phyloP scores from a whole-genome alignment of 2,888 invertebrate species.

The Rhamnusium bicolor region DNA sequence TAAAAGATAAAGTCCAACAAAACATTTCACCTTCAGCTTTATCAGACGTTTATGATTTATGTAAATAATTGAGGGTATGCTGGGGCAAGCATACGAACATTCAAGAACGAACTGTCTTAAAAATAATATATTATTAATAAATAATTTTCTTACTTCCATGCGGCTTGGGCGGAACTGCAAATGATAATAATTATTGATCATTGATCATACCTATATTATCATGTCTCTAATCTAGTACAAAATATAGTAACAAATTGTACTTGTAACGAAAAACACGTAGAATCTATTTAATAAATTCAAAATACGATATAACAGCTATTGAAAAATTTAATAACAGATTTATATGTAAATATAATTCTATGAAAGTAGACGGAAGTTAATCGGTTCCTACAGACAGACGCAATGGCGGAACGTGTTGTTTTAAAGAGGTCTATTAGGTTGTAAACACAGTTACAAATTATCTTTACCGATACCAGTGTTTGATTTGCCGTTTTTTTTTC shows the following conservation, averaged over 20 bases:
- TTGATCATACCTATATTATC: no score
- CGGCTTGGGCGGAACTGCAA: no score
- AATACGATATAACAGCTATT: constrained; percentile 13
- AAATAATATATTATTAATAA: background rate
- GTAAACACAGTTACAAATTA: background rate
- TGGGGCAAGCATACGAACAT: background rate
- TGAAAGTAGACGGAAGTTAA: constrained; percentile 21
- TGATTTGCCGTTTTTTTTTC: background rate
- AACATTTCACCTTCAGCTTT: background rate
- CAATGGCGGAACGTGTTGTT: background rate
- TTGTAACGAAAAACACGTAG: constrained; percentile 12
- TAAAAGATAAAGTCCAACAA: background rate
- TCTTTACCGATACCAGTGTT: background rate
- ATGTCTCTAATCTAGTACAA: background rate
- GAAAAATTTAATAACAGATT: constrained; percentile 2
- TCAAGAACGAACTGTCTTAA: background rate
- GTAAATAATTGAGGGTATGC: background rate
- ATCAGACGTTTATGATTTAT: background rate
- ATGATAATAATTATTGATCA: no score
- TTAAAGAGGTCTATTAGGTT: background rate
- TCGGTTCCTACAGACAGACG: background rate
- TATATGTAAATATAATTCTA: constrained; percentile 14
- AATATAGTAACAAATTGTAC: background rate
- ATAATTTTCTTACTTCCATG: no score
- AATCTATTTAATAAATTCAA: constrained; percentile 20